Percentiles rank a stretch among this genome's conserved stretches.
Conservation (phyloP, 30 jellyfish, hydroid and myxozoan genomes). For the Sanderia malayensis region DNA sequence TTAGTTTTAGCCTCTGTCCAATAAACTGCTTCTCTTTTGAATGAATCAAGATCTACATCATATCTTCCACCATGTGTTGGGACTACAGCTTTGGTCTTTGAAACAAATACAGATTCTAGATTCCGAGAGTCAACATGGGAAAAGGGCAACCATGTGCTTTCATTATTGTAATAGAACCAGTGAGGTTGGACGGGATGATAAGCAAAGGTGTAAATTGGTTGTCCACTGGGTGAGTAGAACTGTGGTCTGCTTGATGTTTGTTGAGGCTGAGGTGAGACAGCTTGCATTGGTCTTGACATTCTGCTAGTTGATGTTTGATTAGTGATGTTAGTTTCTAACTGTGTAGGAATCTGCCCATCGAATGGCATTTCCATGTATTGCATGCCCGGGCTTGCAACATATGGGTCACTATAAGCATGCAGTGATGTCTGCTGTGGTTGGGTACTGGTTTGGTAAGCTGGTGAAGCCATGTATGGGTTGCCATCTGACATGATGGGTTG, state of each 20-base stretch:
- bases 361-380: slow-evolving; percentile 66
- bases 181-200: slow-evolving; percentile 78
- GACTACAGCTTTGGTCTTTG: slow-evolving; percentile 39
- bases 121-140: slow-evolving; percentile 72
- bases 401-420: slow-evolving; percentile 3
- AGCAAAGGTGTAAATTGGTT: slow-evolving; percentile 12
- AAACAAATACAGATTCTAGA: slow-evolving; percentile 57
- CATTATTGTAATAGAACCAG: slow-evolving; percentile 76
- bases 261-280: slow-evolving; percentile 45
- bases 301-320: not conserved
- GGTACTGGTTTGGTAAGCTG: slow-evolving; percentile 1
- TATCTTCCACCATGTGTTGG: slow-evolving; percentile 96
- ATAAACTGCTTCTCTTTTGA: slow-evolving; percentile 70
- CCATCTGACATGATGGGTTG: slow-evolving; percentile 4
- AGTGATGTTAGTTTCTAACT: not conserved
- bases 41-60: slow-evolving; percentile 77
- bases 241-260: slow-evolving; percentile 23
- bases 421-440: slow-evolving; percentile 1
- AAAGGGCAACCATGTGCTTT: slow-evolving; percentile 78
- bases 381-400: slow-evolving; percentile 58
- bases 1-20: slow-evolving; percentile 75
- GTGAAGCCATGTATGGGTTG: slow-evolving; percentile 18
- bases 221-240: slow-evolving; percentile 41
- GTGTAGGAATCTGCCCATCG: slow-evolving; percentile 19
- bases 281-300: slow-evolving; percentile 55